phyloP scores from a whole-genome alignment of 1,140 invertebrate species.

The Drosophila kikkawai region DNA sequence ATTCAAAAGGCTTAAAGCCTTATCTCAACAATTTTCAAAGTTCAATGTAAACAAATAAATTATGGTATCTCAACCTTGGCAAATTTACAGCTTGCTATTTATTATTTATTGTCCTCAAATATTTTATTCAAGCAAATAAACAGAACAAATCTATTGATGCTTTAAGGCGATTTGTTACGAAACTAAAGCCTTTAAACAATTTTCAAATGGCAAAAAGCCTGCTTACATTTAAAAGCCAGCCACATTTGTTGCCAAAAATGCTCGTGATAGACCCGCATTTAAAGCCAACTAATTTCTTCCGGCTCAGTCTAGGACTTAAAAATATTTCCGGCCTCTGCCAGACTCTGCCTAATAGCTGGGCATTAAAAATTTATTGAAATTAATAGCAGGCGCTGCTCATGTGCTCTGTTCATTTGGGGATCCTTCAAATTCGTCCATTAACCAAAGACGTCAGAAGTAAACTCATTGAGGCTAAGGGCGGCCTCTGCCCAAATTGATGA shows the following conservation, averaged over 20 bases:
- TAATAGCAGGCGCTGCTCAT: slow-evolving; percentile 57
- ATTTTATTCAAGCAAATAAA: neutral
- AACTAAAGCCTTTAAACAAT: neutral
- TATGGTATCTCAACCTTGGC: neutral
- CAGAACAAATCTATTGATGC: neutral
- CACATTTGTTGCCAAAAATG: neutral
- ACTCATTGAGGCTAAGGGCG: slow-evolving; percentile 15
- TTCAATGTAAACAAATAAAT: neutral
- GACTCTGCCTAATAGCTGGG: slow-evolving; percentile 48
- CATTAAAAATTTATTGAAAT: slow-evolving; percentile 76
- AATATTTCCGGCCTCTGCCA: slow-evolving; percentile 16
- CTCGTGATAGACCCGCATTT: neutral
- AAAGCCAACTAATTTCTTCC: slow-evolving; percentile 18
- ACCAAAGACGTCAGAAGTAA: slow-evolving; percentile 29
- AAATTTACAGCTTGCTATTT: neutral
- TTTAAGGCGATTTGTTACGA: neutral
- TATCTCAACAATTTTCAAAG: neutral
- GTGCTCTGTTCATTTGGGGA: slow-evolving; percentile 19
- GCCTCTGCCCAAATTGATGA: slow-evolving; percentile 65
- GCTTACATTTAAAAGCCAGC: neutral
- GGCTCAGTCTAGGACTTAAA: neutral
- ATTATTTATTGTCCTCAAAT: neutral
- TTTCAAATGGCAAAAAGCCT: neutral
- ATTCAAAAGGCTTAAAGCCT: neutral
- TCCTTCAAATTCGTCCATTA: slow-evolving; percentile 25